Base-by-base conservation (phyloP, 2,113 vertebrate species). In the Maccullochella peelii region DNA sequence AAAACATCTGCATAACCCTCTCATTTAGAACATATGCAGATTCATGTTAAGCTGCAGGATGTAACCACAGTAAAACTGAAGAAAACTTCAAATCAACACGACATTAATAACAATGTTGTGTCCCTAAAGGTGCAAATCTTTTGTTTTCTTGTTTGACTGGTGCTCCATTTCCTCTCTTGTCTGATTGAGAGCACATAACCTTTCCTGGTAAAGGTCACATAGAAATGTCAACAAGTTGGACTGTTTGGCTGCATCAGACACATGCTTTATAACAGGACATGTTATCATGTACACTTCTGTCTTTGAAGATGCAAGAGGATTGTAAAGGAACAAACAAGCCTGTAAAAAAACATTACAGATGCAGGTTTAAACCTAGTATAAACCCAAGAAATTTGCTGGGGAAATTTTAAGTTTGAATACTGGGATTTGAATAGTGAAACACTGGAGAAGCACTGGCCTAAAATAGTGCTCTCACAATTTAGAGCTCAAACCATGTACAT, bases 191-290 rank as follows among this genome's bases (percentile, higher is more conserved):
- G 68, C 9, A 71, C 62, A 69, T 72, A 70, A 67, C 79, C 72
- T 70, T 82, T 80, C 5, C n/a, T 33, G 9, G 57, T 30, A 81
- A 88, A 84, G 83, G 76, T 83, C 83, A 89, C 25, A 11, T 49
- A 44, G 77, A 82, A 83, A 84, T 66, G 76, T 79, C 76, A 81
- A 73, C 59, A 69, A 73, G 67, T 55, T 49, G n/a, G 20, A 72
- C 33, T 50, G 49, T 63, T 68, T 77, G 55, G 55, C 52, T 62
- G 52, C 44, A 20, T 30, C 23, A 59, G 68, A 75, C 33, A 59
- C 49, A 47, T 69, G 71, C 54, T 80, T 58, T 73, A 77, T 70
- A 62, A 25, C 52, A 50, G 36, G 44, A 58, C 11, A 20, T 77
- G 49, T 57, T 20, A 23, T 25, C 6, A 4, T 44, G 7, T 8